These are phyloP conservation scores for Pseudorhombus dupliciocellatus DNA, from an alignment of 2,113 vertebrate species.

Conservation along the genomic window DNA sequence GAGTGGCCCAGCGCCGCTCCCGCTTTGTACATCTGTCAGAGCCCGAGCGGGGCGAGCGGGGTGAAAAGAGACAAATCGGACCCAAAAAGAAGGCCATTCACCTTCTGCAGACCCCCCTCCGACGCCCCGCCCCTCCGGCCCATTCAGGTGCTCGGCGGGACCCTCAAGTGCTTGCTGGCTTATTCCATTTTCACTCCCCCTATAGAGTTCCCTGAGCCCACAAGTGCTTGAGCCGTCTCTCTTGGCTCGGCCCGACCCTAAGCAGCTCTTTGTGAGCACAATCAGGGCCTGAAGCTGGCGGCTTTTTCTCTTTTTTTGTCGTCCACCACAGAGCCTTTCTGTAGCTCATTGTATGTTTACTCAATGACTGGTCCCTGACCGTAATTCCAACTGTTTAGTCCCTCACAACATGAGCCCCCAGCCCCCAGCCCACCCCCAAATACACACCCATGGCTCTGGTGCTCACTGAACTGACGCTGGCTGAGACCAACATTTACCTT, in stretches of 20 bases:
- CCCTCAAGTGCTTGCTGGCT: constrained; percentile 99
- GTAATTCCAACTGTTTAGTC: constrained; percentile 83
- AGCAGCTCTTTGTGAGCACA: constrained; percentile 90
- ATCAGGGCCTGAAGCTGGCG: constrained; percentile 85
- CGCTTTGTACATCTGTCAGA: constrained; percentile 99
- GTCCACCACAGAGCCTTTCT: constrained; percentile 79
- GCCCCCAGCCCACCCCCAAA: constrained; percentile 58
- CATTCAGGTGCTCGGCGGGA: constrained; percentile 98
- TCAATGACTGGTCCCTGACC: constrained; percentile 83
- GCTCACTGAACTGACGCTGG: constrained; percentile 46
- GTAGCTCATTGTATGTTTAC: constrained; percentile 85
- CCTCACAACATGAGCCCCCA: constrained; percentile 79
- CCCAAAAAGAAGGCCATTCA: constrained; percentile 99
- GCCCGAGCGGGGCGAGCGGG: constrained; percentile 93
- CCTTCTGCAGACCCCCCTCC: constrained; percentile 91
- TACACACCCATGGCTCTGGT: constrained; percentile 62
- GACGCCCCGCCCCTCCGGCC: constrained; percentile 78
- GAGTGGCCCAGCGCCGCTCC: constrained; percentile 98
- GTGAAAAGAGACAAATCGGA: constrained; percentile 99
- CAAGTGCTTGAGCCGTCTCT: constrained; percentile 99
- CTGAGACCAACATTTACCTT: constrained; percentile 66
- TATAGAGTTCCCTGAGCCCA: constrained; percentile 92
- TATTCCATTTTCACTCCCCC: constrained; percentile 99
- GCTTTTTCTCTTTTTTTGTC: constrained; percentile 77
- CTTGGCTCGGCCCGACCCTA: constrained; percentile 85